These are phyloP conservation scores for Blennius ocellaris DNA, from an alignment of 2,113 vertebrate species.

Conservation along the genomic window DNA sequence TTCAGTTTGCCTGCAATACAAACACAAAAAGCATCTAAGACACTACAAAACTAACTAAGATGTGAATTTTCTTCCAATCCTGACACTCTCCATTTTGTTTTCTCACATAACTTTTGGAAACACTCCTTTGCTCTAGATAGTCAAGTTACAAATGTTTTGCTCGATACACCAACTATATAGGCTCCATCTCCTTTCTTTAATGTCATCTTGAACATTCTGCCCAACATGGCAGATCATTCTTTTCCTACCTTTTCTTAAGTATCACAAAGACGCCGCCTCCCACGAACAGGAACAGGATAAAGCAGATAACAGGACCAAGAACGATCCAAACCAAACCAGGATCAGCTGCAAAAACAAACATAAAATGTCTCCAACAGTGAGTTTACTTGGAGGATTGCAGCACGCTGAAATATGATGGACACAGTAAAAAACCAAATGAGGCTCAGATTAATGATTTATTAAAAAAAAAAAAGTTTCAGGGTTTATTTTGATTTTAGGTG, in stretches of 20 bases:
- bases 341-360: slow-evolving; percentile 79
- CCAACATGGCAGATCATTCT: background rate
- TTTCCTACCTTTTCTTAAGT: slow-evolving; percentile 89
- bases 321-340: slow-evolving; percentile 88
- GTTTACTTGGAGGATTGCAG: background rate
- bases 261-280: slow-evolving; percentile 86
- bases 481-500: no score
- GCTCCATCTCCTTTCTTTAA: background rate
- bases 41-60: no score
- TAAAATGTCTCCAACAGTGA: slow-evolving; percentile 1
- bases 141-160: no score
- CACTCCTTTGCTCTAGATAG: no score
- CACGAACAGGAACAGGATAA: slow-evolving; percentile 86
- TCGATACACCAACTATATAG: slow-evolving; percentile 1
- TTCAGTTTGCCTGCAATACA: slow-evolving; percentile 88
- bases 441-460: no score
- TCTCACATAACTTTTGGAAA: no score
- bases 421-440: no score
- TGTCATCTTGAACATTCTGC: background rate
- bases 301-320: slow-evolving; percentile 89
- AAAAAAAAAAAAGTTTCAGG: no score
- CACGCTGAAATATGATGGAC: background rate
- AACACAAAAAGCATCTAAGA: background rate
- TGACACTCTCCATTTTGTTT: no score
- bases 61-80: no score